Percentiles rank a stretch among this genome's conserved stretches.
Evolutionary conservation across 2,113 vertebrate genomes (phyloP).

Genomic region (Actenoides lindsayi): DNA sequence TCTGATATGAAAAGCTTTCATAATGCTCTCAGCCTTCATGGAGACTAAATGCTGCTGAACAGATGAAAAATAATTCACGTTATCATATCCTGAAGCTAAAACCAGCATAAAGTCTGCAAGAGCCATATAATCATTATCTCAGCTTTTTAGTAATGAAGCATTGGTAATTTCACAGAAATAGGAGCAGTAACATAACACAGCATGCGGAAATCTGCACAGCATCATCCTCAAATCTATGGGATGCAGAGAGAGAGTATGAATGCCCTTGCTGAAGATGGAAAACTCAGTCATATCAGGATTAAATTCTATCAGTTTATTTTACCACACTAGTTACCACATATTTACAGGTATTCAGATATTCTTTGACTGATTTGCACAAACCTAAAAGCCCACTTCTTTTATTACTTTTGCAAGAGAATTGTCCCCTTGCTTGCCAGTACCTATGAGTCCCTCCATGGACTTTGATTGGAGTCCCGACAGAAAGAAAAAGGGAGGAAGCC

Average conservation of each 20-base stretch:
- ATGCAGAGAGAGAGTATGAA: background rate
- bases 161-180: background rate
- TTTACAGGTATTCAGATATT: background rate
- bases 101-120: conserved; percentile 8
- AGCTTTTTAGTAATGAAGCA: background rate
- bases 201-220: background rate
- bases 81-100: background rate
- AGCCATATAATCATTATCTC: background rate
- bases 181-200: background rate
- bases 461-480: background rate
- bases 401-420: background rate
- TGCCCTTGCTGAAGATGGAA: background rate
- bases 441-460: background rate
- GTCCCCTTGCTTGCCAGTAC: background rate
- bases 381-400: background rate
- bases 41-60: conserved; percentile 47
- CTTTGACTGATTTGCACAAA: background rate
- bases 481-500: background rate
- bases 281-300: background rate
- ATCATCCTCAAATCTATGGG: background rate
- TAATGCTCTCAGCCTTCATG: background rate
- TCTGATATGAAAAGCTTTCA: conserved; percentile 21
- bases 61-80: conserved; percentile 42
- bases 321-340: background rate
- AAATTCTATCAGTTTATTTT: background rate